Evolutionary conservation across 2,797 vertebrate species (phyloP).

Genomic region (Petrocephalus schoutedeni): DNA sequence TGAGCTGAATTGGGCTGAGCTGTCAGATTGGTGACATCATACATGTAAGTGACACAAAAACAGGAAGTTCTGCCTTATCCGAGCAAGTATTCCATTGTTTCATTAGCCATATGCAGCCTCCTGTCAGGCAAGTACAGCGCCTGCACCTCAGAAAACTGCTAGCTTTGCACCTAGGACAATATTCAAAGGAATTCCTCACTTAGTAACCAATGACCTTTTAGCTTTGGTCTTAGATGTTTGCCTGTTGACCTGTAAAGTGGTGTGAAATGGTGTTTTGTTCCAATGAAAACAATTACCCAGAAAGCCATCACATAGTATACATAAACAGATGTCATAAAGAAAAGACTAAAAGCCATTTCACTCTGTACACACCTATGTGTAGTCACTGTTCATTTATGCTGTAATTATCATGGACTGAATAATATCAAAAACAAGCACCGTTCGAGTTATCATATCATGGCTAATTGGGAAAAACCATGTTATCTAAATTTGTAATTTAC

Average conservation of each 20-base stretch:
- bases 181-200: neutral
- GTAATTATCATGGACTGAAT: neutral
- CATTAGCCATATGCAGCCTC: neutral
- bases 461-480: neutral
- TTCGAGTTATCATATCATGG: neutral
- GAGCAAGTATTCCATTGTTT: neutral
- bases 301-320: neutral
- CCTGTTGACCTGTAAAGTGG: neutral
- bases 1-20: too few species aligned
- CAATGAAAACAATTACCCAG: neutral
- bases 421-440: neutral
- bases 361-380: neutral
- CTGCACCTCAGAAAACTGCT: neutral
- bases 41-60: too few species aligned
- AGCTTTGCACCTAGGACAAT: neutral
- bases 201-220: neutral
- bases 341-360: neutral
- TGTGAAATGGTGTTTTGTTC: neutral
- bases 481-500: neutral
- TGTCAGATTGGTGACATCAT: too few species aligned
- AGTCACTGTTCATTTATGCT: neutral
- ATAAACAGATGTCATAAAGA: neutral
- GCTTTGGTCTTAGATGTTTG: neutral
- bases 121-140: neutral
- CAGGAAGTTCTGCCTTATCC: neutral